Evolutionary conservation across 2,113 vertebrate genomes (phyloP).

Genomic region (Ceuthmochares aereus): DNA sequence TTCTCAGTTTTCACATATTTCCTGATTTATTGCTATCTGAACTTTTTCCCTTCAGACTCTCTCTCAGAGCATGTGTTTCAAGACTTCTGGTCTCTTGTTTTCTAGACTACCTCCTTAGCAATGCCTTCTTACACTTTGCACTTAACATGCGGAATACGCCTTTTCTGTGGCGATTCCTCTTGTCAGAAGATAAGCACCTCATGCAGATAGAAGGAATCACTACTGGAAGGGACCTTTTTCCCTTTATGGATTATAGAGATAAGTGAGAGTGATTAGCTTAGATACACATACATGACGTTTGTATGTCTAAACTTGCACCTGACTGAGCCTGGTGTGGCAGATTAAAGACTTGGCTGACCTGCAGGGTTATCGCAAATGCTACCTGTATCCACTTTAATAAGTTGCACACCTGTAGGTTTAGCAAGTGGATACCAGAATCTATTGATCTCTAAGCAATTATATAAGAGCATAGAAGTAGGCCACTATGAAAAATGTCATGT

Average conservation of each 20-base stretch:
- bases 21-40: neutral
- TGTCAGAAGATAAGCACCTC: neutral
- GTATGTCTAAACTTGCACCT: neutral
- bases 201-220: neutral
- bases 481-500: neutral
- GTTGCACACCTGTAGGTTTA: neutral
- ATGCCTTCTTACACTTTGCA: neutral
- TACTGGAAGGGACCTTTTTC: neutral
- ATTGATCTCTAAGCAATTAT: neutral
- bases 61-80: neutral
- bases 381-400: neutral
- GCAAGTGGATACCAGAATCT: neutral
- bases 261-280: fast-evolving
- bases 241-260: neutral
- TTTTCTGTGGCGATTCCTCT: neutral
- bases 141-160: neutral
- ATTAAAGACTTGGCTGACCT: neutral
- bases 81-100: neutral
- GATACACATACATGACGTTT: neutral
- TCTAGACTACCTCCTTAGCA: neutral
- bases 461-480: neutral
- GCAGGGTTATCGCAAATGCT: neutral
- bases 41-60: neutral
- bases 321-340: neutral
- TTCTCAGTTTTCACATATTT: neutral